Conservation (phyloP, 53 echinoderm and acorn worm genomes). For the Pentamera pediparva region DNA sequence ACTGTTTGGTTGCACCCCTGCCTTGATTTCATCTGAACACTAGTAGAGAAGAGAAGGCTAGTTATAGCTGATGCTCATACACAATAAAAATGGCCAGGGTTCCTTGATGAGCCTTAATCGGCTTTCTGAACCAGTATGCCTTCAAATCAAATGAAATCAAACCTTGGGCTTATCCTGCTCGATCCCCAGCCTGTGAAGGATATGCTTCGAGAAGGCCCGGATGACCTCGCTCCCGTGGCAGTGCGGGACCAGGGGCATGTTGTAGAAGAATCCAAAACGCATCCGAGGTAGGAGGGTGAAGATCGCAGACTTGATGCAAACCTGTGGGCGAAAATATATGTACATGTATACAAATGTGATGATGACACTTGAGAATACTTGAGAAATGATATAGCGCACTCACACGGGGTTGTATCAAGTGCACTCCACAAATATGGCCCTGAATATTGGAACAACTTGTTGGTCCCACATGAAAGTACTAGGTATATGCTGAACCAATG, state of each 20-base stretch:
- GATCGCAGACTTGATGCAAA: conserved; percentile 78
- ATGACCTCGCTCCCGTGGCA: conserved; percentile 65
- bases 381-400: not conserved
- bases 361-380: not conserved
- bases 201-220: conserved; percentile 71
- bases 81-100: too few relatives aligned
- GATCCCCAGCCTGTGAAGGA: conserved; percentile 68
- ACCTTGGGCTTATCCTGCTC: conserved; percentile 68
- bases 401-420: not conserved
- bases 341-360: not conserved
- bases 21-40: too few relatives aligned
- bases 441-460: not conserved
- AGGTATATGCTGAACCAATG: too few relatives aligned
- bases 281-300: conserved; percentile 78
- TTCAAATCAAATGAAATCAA: too few relatives aligned
- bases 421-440: too few relatives aligned
- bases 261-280: conserved; percentile 84
- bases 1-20: too few relatives aligned
- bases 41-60: too few relatives aligned
- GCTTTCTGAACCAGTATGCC: not conserved
- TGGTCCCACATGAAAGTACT: not conserved
- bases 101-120: too few relatives aligned
- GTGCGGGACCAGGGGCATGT: conserved; percentile 76
- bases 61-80: too few relatives aligned
- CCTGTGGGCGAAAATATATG: conserved; percentile 42